A percentile compares a stretch with the other conserved stretches of the same genome.
Conservation (phyloP, 2,113 vertebrate species). For the Eonycteris spelaea region DNA sequence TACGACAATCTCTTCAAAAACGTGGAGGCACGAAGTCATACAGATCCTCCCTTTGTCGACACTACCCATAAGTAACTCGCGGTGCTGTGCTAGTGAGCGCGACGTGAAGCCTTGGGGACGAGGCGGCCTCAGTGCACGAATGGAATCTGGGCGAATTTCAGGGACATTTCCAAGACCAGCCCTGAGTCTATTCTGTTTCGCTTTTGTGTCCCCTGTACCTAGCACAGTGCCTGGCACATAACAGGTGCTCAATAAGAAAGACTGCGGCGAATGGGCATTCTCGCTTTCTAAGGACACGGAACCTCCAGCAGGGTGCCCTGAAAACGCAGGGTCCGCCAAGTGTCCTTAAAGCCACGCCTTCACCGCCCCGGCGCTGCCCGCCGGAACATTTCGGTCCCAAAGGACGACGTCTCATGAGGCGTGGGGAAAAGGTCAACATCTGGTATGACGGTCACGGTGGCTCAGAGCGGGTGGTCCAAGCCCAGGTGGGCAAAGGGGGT, state of each 20-base stretch:
- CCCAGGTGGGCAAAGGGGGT: rapidly evolving
- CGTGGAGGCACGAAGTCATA: neutral
- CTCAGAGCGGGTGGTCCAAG: neutral
- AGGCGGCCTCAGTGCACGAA: neutral
- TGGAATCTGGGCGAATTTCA: neutral
- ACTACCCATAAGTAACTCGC: neutral
- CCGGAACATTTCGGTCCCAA: neutral
- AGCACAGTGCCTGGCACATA: neutral
- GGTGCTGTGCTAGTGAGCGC: neutral
- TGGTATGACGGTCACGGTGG: neutral
- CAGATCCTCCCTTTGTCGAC: neutral
- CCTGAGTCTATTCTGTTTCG: neutral
- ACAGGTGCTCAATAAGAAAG: neutral
- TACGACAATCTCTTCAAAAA: neutral
- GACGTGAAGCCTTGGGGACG: neutral
- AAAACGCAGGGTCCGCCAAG: neutral
- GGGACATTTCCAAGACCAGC: neutral
- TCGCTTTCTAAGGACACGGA: neutral
- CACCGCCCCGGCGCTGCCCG: neutral
- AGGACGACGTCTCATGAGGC: too few relatives aligned
- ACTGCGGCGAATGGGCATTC: neutral
- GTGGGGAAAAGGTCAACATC: neutral
- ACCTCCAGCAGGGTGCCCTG: neutral
- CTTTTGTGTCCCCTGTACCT: neutral
- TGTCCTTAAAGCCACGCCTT: neutral